Conservation (phyloP, 2,888 invertebrate species). For the Drosophila antonietae region DNA sequence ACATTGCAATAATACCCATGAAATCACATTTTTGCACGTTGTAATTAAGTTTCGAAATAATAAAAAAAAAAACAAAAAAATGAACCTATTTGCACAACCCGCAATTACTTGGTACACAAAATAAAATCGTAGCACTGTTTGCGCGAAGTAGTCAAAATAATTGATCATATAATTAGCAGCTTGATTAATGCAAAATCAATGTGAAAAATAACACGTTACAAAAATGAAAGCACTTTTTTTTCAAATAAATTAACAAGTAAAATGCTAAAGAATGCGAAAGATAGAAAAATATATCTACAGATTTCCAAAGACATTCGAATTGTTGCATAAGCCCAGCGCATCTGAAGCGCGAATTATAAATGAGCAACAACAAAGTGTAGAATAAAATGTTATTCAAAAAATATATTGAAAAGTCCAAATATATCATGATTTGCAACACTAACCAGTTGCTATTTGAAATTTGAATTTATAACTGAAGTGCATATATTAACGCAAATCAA, state of each 20-base stretch:
- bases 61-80: conserved; percentile 9
- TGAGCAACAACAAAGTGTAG: background rate
- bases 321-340: background rate
- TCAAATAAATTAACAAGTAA: conserved; percentile 5
- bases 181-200: conserved; percentile 54
- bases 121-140: conserved; percentile 9
- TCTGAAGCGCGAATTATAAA: background rate
- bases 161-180: conserved; percentile 48
- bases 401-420: conserved; percentile 10
- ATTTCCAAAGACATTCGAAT: background rate
- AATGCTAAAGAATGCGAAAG: background rate
- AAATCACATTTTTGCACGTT: conserved; percentile 71
- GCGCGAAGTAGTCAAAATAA: conserved; percentile 44
- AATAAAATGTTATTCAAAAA: background rate
- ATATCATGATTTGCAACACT: conserved; percentile 26
- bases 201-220: conserved; percentile 38
- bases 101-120: conserved; percentile 37
- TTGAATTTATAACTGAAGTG: conserved; percentile 44
- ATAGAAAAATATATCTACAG: background rate
- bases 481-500: conserved; percentile 41
- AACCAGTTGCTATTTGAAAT: conserved; percentile 64
- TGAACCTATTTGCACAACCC: conserved; percentile 16
- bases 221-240: conserved; percentile 10
- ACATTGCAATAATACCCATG: conserved; percentile 54
- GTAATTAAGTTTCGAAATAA: conserved; percentile 54